Percentiles rank a stretch among this genome's conserved stretches.
phyloP scores from a whole-genome alignment of 2,888 invertebrate species.

The Mamestra brassicae region DNA sequence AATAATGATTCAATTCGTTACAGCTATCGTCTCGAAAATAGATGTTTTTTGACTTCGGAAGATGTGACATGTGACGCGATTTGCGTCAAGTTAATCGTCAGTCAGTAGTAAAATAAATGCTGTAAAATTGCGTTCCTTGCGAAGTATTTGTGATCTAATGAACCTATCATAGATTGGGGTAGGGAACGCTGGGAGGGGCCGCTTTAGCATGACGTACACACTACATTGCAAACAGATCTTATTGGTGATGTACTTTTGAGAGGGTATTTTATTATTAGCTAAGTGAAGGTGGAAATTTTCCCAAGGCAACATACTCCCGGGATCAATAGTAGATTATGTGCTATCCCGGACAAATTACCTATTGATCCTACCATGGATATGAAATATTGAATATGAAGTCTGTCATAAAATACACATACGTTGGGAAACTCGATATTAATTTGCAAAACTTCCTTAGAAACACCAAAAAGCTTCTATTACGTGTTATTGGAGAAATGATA shows the following conservation, averaged over 20 bases:
- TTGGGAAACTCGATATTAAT: too few species aligned
- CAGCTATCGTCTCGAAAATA: not conserved
- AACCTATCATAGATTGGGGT: not conserved
- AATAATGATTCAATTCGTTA: not conserved
- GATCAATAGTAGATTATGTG: too few species aligned
- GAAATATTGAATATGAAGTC: not conserved
- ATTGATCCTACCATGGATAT: too few species aligned
- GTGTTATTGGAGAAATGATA: not conserved
- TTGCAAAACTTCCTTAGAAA: not conserved
- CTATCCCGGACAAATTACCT: too few species aligned
- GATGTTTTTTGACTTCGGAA: not conserved
- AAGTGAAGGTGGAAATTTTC: too few species aligned
- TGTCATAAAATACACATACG: too few species aligned
- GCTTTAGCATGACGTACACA: too few species aligned
- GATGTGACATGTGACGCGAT: not conserved
- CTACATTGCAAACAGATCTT: too few species aligned
- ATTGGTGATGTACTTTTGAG: too few species aligned
- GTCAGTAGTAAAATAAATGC: not conserved
- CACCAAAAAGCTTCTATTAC: not conserved
- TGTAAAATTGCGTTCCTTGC: not conserved
- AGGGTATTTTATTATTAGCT: too few species aligned
- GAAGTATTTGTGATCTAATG: not conserved
- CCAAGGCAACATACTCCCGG: too few species aligned
- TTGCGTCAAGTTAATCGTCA: not conserved
- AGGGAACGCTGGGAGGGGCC: too few species aligned